Evolutionary conservation across 2,888 invertebrate species (phyloP), one percentile per base, ranked within the genome.

Genomic region (Nomada ruficornis): DNA sequence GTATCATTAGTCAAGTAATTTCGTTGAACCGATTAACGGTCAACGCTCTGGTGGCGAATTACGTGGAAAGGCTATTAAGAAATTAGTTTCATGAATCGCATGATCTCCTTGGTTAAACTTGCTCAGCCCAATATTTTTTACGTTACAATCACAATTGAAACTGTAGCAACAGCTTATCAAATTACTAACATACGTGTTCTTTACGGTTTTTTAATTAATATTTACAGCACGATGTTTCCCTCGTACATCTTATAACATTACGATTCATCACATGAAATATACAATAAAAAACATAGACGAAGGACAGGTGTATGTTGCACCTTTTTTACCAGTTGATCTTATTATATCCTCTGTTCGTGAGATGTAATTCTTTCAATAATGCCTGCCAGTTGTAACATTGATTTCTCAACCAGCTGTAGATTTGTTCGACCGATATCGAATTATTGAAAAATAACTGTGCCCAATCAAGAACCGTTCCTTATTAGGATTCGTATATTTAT

Each of bases 1-100:
- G 15, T 47, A 44, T 50, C 47, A 50, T 59, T 20, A 47, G 7
- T 44, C 15, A 52, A 36, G 50, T 60, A 23, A 52, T 60, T 60
- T 70, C 20, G 10, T 20, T 1, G 47, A 20, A 60, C 20, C 26
- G 29, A 47, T 36, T 70, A 60, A 50, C 36, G 50, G 47, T 29
- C 29, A 70, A 70, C 29, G 29, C 50, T 29, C 29, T 10, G n/a
- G 47, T n/a, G 47, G 13, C 26, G 47, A 60, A 70, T 70, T 29
- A 50, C 47, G 23, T 4, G 18, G 36, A 50, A 47, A 15, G 10
- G 15, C 50, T 26, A 10, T 70, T 20, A 44, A 15, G 47, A 59
- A 70, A 70, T 47, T 23, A 59, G 13, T 59, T 59, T 59, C 0
- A 68, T 20, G 11, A 36, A 20, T 42, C 15, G 9, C 9, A 52